Evolutionary conservation across 2,888 invertebrate genomes (phyloP), one percentile per base, ranked within the genome.

Genomic region (Rugalucina vietnamica): DNA sequence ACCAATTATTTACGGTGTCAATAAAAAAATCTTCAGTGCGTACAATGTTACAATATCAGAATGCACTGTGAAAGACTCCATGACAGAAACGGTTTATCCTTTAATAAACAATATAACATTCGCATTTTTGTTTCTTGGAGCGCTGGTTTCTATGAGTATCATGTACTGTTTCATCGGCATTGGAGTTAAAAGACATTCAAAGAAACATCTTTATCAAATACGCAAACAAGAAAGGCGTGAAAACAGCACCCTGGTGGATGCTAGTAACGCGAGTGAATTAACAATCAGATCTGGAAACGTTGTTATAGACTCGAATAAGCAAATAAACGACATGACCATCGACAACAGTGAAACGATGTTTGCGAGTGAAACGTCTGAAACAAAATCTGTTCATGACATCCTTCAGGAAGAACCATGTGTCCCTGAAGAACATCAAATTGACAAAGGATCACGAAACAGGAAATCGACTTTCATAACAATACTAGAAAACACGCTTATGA

Each of bases 61-160:
- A 50, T 92, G 92, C 76, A 88, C 90, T 4, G 87, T 87, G 5
- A 84, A 86, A 14, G 88, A 90, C 32, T 72, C 71, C 0, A 87
- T 83, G 79, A 72, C 82, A 29, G 70, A 81, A 21, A 89, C 90
- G 0, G n/a, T 71, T 5, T 89, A 84, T 57, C 90, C 90, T 1
- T 39, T 88, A 0, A 27, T 90, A 5, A 88, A 90, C 71, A 88
- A 87, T 70, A 77, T 85, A 18, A n/a, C 77, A 8, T 85, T 84
- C 69, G 72, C 81, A 0, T 24, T 85, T 1, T 54, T 88, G 27
- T 90, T 90, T 79, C 29, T 88, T 8, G 81, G 82, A 10, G 81
- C 80, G 0, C 60, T 88, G 2, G 71, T 73, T n/a, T 37, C 77
- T 21, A 82, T 90, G 14, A 73, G 82, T 10, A 70, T 86, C 0